phyloP scores from a whole-genome alignment of 1,140 invertebrate species.

The Dinoponera quadriceps region DNA sequence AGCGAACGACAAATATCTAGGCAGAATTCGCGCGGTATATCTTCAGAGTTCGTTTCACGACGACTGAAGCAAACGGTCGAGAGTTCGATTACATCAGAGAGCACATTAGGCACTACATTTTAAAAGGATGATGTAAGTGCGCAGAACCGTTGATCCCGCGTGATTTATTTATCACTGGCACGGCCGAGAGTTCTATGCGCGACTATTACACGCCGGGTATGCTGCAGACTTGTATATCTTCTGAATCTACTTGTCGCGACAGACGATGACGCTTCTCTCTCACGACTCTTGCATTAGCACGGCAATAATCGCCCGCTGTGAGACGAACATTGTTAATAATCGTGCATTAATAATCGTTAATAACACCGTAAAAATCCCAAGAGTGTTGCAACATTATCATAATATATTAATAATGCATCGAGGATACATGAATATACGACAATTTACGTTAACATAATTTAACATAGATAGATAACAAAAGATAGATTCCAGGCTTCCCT shows the following conservation, averaged over 20 bases:
- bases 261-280: conserved; percentile 55
- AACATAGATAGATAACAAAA: no score
- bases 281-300: conserved; percentile 69
- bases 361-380: conserved; percentile 4
- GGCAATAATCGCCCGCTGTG: conserved; percentile 67
- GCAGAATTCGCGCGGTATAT: conserved; percentile 25
- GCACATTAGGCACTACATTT: conserved; percentile 71
- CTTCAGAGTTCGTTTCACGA: conserved; percentile 46
- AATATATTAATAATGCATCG: conserved; percentile 33
- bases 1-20: conserved; percentile 38
- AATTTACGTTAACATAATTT: neutral
- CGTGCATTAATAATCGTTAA: neutral
- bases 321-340: conserved; percentile 58
- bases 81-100: conserved; percentile 58
- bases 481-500: no score
- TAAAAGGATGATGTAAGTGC: conserved; percentile 77
- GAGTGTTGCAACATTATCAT: conserved; percentile 8
- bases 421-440: neutral
- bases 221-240: conserved; percentile 70
- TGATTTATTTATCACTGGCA: conserved; percentile 74
- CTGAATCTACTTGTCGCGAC: conserved; percentile 63
- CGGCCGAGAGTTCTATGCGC: conserved; percentile 39
- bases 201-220: conserved; percentile 69
- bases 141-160: conserved; percentile 75
- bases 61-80: conserved; percentile 41